Conservation (phyloP, 2,113 vertebrate species). For the Chloropsis cyanopogon region DNA sequence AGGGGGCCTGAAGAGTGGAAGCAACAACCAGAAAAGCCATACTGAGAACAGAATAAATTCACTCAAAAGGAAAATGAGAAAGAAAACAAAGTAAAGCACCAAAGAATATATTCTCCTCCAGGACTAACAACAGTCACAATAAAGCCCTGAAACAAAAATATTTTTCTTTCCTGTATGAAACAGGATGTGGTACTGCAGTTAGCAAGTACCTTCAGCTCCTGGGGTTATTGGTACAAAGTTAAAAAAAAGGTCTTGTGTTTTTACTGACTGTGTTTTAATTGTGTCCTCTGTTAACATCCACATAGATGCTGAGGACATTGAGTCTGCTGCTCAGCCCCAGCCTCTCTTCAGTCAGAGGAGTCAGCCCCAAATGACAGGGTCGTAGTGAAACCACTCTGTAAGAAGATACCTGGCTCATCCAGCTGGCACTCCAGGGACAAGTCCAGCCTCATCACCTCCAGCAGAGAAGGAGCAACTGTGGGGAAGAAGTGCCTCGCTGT, state of each 20-base stretch:
- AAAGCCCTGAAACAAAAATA: not conserved
- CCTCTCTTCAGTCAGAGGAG: not conserved
- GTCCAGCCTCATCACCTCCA: not conserved
- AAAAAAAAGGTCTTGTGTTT: not conserved
- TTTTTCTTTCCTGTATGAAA: not conserved
- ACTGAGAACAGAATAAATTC: not conserved
- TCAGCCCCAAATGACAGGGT: not conserved
- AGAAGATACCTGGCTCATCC: not conserved
- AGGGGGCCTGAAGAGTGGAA: not conserved
- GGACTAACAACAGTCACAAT: not conserved
- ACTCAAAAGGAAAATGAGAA: not conserved
- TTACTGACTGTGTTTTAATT: not conserved
- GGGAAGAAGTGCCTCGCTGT: not conserved
- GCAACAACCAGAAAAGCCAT: not conserved
- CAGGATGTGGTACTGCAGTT: not conserved
- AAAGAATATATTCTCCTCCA: not conserved
- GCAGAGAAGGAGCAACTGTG: accelerated
- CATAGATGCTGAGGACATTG: accelerated
- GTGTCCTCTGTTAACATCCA: not conserved
- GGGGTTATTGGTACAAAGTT: too few species aligned
- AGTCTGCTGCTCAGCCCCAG: not conserved
- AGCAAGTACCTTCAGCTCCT: not conserved
- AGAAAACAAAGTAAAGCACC: not conserved
- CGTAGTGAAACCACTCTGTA: accelerated
- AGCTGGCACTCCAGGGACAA: not conserved